phyloP scores from a whole-genome alignment of 1,140 invertebrate species.

The Ceratina japonica region DNA sequence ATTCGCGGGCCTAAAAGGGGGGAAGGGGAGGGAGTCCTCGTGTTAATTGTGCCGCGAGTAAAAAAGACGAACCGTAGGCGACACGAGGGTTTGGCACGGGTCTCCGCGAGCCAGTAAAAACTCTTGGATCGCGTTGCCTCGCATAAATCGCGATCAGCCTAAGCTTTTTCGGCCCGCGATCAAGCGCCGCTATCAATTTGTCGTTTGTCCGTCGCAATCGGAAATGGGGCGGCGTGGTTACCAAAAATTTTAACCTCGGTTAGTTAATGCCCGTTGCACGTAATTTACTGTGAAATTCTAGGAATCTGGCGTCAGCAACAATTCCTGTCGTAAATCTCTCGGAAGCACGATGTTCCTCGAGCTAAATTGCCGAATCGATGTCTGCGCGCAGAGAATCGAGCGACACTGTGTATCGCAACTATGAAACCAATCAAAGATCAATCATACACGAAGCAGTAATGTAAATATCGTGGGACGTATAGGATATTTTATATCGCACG shows the following conservation, averaged over 20 bases:
- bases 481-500: no score
- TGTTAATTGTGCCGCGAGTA: conserved; percentile 54
- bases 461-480: no score
- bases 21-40: conserved; percentile 1
- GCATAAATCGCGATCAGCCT: conserved; percentile 51
- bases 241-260: no score
- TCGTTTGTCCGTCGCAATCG: not conserved
- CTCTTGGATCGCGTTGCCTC: not conserved
- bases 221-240: not conserved
- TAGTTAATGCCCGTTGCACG: no score
- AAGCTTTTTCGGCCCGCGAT: not conserved
- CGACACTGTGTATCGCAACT: no score
- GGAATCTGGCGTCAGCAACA: not conserved
- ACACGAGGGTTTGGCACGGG: conserved; percentile 61
- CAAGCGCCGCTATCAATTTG: not conserved
- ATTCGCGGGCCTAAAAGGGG: no score
- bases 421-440: no score
- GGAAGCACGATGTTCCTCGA: not conserved
- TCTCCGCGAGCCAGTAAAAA: conserved; percentile 44
- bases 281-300: not conserved
- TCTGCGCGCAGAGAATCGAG: no score
- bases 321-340: not conserved
- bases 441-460: no score
- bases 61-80: conserved; percentile 42
- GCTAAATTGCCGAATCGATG: not conserved